Base-by-base conservation (phyloP, 1,140 invertebrate species). In the Colletes latitarsis region DNA sequence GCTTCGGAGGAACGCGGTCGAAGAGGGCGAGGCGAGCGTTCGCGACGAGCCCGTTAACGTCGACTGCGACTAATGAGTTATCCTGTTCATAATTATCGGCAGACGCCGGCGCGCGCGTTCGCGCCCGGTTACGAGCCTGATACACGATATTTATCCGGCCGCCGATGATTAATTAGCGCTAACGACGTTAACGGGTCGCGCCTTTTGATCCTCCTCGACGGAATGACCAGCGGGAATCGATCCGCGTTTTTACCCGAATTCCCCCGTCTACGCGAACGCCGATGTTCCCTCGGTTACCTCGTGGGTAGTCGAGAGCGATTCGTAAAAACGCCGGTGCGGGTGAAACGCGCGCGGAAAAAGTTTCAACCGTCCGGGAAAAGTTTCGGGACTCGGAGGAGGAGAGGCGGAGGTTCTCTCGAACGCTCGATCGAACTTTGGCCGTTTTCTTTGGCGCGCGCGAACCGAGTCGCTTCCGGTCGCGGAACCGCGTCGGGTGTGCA, bases 81-180 rank as follows among this genome's bases (percentile, higher is more conserved):
- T 77, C 77, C 74, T 83, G 81, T 85, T 88, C 83, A 87, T 88
- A 88, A 88, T 88, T 85, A 88, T 87, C 64, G 72, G 73, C 69
- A 57, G 71, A 76, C 75, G 63, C 70, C 62, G 69, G 53, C 60
- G 39, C 39, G 68, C 55, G 82, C 58, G 19, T 14, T 6, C 60
- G 60, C 39, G 53, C 49, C 67, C n/a, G 68, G 69, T 86, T 85
- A 82, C 52, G 80, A 57, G 4, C 77, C 10, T 43, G 85, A 77
- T 86, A 78, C 62, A 57, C 70, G 82, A 58, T 81, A 86, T 86
- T 87, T 86, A 78, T 82, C 74, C 58, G n/a, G n/a, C 8, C 21
- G 74, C 43, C 74, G 55, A 58, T 83, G 74, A 87, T 83, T 86
- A 86, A 87, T 87, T 78, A 71, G 19, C 62, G 69, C 73, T 83